A percentile compares a stretch with the other conserved stretches of the same genome.
Evolutionary conservation across 2,888 invertebrate genomes (phyloP).

Genomic region (Prosapia bicincta): DNA sequence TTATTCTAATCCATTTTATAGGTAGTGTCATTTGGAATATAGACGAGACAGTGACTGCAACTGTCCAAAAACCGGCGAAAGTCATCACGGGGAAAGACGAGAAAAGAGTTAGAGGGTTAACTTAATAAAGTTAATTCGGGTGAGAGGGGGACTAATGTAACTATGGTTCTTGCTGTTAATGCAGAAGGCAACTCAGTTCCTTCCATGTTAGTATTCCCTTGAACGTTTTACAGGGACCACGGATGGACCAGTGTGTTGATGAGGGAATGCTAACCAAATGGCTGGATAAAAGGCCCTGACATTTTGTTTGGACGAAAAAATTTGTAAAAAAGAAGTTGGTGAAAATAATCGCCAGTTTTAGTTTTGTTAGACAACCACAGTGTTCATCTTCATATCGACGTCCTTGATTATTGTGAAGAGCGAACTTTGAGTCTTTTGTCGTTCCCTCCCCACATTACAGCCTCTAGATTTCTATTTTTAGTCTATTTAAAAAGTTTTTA

Average conservation of each 20-base stretch:
- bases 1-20: not conserved
- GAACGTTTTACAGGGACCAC: not conserved
- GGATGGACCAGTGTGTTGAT: not conserved
- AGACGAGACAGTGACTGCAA: conserved; percentile 9
- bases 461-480: not conserved
- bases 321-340: not conserved
- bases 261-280: not conserved
- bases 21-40: not conserved
- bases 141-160: conserved; percentile 1
- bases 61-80: too few species aligned
- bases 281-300: not conserved
- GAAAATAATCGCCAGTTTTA: not conserved
- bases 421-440: not conserved
- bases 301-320: not conserved
- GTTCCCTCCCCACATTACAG: not conserved
- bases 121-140: too few species aligned
- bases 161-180: not conserved
- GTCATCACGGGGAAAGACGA: conserved; percentile 6
- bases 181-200: not conserved
- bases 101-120: conserved; percentile 11
- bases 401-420: not conserved
- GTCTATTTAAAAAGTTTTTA: not conserved
- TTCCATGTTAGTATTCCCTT: not conserved
- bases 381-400: not conserved
- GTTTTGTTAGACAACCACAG: not conserved